Conservation (phyloP, 1,140 invertebrate species). For the Copidosoma floridanum region DNA sequence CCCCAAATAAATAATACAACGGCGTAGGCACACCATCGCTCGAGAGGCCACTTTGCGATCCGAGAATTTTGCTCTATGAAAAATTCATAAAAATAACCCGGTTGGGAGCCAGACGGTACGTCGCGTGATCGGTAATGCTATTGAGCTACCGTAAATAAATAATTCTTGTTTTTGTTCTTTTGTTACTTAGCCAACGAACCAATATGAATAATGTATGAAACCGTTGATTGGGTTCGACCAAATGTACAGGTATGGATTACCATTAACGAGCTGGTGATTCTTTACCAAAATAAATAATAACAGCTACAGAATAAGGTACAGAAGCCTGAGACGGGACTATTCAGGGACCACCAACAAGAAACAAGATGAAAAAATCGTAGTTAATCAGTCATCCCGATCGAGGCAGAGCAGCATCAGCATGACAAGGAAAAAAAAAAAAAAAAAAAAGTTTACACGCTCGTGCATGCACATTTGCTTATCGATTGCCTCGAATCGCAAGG, state of each 20-base stretch:
- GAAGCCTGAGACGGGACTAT: no score
- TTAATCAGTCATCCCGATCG: neutral
- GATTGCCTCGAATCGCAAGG: constrained; percentile 17
- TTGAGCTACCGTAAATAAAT: neutral
- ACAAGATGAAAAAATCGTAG: neutral
- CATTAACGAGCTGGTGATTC: no score
- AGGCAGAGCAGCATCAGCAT: neutral
- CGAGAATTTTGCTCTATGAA: neutral
- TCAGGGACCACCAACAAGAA: constrained; percentile 1
- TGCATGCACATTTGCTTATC: neutral
- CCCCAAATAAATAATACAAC: constrained; percentile 15
- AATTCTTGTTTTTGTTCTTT: neutral
- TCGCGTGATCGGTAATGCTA: neutral
- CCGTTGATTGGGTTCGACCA: no score
- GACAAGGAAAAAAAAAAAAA: constrained; percentile 7
- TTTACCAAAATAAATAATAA: no score
- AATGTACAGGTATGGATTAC: no score
- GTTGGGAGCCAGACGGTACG: neutral
- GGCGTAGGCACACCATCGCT: no score
- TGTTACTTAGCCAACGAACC: neutral
- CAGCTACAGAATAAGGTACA: no score
- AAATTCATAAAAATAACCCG: constrained; percentile 11
- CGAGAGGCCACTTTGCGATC: neutral
- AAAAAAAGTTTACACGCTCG: neutral
- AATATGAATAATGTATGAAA: neutral